Conservation (phyloP, 2,113 vertebrate genomes). For the Rhinolophus ferrumequinum region DNA sequence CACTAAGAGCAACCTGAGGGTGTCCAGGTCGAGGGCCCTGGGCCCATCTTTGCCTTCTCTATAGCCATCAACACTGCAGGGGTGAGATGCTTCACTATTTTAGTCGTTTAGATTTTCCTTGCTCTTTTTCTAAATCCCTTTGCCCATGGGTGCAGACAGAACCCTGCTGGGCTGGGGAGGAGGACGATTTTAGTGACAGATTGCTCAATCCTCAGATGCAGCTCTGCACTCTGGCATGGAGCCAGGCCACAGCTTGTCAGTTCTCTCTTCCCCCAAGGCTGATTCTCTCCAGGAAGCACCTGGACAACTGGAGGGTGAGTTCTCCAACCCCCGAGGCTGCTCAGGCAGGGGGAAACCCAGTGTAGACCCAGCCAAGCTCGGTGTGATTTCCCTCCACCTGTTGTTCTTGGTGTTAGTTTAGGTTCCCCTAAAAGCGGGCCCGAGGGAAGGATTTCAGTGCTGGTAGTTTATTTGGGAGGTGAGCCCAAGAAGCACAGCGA, state of each 20-base stretch:
- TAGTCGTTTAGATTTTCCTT: conserved; percentile 9
- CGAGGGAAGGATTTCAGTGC: neutral
- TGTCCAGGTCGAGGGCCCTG: neutral
- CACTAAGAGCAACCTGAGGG: neutral
- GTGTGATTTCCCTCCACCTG: neutral
- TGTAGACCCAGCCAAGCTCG: neutral
- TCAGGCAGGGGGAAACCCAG: neutral
- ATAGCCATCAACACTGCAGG: neutral
- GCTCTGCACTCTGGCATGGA: conserved; percentile 1
- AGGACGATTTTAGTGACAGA: conserved; percentile 44
- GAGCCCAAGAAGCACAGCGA: neutral
- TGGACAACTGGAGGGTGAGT: neutral
- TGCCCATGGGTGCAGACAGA: conserved; percentile 15
- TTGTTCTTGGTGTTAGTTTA: conserved; percentile 4
- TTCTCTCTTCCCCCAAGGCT: conserved; percentile 11
- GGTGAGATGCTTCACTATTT: neutral
- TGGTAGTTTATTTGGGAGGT: neutral
- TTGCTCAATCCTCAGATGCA: conserved; percentile 7
- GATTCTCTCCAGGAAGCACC: conserved; percentile 46
- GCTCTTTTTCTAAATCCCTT: conserved; percentile 20
- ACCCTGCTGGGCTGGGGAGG: neutral
- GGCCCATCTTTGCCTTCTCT: neutral
- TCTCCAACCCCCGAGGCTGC: neutral
- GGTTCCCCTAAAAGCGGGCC: neutral
- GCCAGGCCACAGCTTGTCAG: conserved; percentile 17